phyloP scores from a whole-genome alignment of 1,140 invertebrate genomes.

The Belonocnema kinseyi region DNA sequence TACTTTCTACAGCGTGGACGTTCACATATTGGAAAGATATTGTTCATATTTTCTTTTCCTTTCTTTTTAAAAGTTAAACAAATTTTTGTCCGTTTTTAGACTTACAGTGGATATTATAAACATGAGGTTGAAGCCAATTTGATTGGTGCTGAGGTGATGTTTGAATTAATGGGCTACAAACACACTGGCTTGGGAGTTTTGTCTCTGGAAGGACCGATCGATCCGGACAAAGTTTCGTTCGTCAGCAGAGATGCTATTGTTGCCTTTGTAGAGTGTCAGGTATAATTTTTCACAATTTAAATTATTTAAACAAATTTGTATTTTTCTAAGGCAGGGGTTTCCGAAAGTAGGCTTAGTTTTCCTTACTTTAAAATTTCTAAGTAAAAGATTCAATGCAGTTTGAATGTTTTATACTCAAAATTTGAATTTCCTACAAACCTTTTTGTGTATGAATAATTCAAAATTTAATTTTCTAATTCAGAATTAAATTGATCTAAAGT shows the following conservation, averaged over 20 bases:
- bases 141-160: constrained; percentile 83
- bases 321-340: too few species aligned
- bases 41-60: not conserved
- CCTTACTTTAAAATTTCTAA: too few species aligned
- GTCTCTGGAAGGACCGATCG: constrained; percentile 83
- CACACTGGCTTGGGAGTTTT: constrained; percentile 77
- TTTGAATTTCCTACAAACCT: too few species aligned
- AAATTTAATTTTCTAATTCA: too few species aligned
- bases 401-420: too few species aligned
- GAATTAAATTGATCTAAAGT: too few species aligned
- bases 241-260: constrained; percentile 89
- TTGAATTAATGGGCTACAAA: constrained; percentile 89
- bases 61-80: constrained; percentile 16
- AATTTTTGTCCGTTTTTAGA: constrained; percentile 75
- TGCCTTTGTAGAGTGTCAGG: constrained; percentile 93
- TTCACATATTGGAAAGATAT: not conserved
- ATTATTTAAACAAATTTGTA: too few species aligned
- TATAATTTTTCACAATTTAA: constrained; percentile 57
- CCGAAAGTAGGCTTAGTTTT: too few species aligned
- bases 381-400: too few species aligned
- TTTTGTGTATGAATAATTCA: too few species aligned
- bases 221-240: constrained; percentile 86
- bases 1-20: constrained; percentile 15
- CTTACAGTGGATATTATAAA: constrained; percentile 90
- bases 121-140: constrained; percentile 89